Evolutionary conservation across 2,113 vertebrate genomes (phyloP).

Genomic region (Amphilophus citrinellus): DNA sequence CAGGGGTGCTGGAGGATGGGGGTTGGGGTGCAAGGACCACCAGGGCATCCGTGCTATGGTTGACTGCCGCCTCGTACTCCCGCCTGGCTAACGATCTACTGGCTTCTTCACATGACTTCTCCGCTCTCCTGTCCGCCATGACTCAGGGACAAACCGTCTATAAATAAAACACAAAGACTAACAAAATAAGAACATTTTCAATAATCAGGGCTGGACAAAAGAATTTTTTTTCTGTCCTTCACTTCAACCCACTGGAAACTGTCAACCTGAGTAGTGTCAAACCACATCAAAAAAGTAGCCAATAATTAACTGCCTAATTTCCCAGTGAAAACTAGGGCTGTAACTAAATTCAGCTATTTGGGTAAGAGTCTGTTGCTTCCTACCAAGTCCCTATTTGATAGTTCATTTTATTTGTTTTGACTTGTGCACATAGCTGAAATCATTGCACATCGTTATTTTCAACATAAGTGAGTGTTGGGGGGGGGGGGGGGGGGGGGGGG

Average conservation of each 20-base stretch:
- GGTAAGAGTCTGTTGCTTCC: background rate
- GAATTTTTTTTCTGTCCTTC: background rate
- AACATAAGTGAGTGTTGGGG: background rate
- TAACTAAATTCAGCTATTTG: background rate
- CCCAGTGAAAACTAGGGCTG: background rate
- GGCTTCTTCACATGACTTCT: constrained; percentile 99
- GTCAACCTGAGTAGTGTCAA: background rate
- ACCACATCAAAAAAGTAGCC: background rate
- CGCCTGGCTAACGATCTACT: constrained; percentile 94
- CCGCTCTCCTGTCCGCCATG: constrained; percentile 99
- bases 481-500: accelerated
- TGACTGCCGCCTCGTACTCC: constrained; percentile 95
- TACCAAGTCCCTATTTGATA: background rate
- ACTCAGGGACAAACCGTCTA: constrained; percentile 97
- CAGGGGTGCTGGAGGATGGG: constrained; percentile 83
- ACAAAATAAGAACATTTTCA: background rate
- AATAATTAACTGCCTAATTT: background rate
- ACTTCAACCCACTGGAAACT: background rate
- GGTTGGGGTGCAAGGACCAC: constrained; percentile 89
- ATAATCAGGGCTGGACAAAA: background rate
- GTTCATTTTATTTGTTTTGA: background rate
- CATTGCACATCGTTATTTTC: background rate
- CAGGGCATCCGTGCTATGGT: constrained; percentile 94
- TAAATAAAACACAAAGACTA: constrained; percentile 16
- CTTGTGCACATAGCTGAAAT: background rate